These are phyloP conservation scores for Oceanites oceanicus DNA, from an alignment of 2,113 vertebrate species.

Conservation along the genomic window DNA sequence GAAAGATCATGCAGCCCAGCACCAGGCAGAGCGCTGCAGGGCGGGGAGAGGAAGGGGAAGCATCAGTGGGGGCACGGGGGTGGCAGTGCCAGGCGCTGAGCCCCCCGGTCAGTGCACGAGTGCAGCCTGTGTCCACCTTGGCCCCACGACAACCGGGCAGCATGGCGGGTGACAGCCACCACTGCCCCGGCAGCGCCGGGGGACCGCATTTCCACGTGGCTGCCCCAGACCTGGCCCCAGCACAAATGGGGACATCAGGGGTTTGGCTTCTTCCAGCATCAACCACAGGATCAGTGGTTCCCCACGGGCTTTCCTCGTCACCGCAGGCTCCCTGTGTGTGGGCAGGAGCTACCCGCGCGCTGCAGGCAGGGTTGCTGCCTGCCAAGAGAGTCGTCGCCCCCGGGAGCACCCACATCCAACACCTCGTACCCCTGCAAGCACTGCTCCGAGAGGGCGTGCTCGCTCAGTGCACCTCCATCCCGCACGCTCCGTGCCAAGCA, in stretches of 20 bases:
- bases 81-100: not conserved
- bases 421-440: not conserved
- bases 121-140: not conserved
- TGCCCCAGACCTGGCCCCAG: not conserved
- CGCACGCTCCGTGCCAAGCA: rapidly evolving
- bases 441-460: not conserved
- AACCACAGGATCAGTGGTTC: not conserved
- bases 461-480: not conserved
- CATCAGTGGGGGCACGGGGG: not conserved
- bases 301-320: not conserved
- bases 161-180: not conserved
- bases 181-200: not conserved
- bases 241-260: not conserved
- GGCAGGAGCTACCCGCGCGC: rapidly evolving
- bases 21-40: constrained; percentile 87
- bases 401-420: not conserved
- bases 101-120: rapidly evolving
- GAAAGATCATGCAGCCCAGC: constrained; percentile 93
- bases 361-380: not conserved
- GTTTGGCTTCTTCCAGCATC: not conserved
- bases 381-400: not conserved
- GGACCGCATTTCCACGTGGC: rapidly evolving
- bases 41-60: not conserved
- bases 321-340: not conserved
- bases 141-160: rapidly evolving